These are phyloP conservation scores for Coregonus suidteri DNA, from an alignment of 2,797 vertebrate species.

Conservation along the genomic window DNA sequence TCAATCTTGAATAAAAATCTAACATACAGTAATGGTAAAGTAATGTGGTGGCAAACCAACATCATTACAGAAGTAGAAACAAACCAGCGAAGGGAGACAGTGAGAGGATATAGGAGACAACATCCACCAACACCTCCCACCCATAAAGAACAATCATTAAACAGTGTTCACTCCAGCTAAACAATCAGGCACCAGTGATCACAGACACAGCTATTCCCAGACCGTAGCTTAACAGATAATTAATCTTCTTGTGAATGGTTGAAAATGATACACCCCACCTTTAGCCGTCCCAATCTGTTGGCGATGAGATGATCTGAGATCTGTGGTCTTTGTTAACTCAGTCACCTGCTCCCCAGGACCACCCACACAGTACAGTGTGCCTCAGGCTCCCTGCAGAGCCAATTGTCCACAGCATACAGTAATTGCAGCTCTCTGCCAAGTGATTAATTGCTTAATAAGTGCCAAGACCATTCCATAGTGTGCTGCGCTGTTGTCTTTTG, in stretches of 20 bases:
- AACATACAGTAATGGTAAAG: not conserved
- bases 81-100: constrained; percentile 13
- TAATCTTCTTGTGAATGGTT: constrained; percentile 63
- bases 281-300: constrained; percentile 60
- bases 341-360: constrained; percentile 61
- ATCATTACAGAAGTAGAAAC: not conserved
- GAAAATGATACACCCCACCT: constrained; percentile 53
- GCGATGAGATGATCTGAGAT: constrained; percentile 64
- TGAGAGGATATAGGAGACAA: not conserved
- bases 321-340: constrained; percentile 58
- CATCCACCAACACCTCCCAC: constrained; percentile 34
- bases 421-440: constrained; percentile 62
- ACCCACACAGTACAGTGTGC: constrained; percentile 35
- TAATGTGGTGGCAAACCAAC: not conserved
- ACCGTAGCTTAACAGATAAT: constrained; percentile 63
- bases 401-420: constrained; percentile 53
- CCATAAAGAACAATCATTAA: constrained; percentile 56
- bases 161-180: constrained; percentile 50
- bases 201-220: constrained; percentile 51
- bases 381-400: constrained; percentile 49
- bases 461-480: constrained; percentile 49
- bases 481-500: constrained; percentile 27
- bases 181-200: constrained; percentile 61
- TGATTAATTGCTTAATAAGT: constrained; percentile 75
- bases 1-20: constrained; percentile 28